A percentile compares a stretch with the other conserved stretches of the same genome.
Evolutionary conservation across 2,113 vertebrate species (phyloP).

Genomic region (Notothenia rossii): DNA sequence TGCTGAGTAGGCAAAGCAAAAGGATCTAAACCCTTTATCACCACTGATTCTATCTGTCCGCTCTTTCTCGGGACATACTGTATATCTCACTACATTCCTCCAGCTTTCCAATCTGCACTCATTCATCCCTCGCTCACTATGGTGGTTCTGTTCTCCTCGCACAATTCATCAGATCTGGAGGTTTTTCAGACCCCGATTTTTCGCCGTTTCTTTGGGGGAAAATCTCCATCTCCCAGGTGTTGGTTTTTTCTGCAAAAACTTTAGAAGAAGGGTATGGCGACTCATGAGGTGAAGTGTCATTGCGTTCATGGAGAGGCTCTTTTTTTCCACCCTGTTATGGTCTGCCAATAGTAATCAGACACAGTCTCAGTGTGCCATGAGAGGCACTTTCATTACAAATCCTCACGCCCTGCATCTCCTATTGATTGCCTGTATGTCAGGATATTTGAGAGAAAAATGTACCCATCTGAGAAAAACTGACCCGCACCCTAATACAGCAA

Average conservation of each 20-base stretch:
- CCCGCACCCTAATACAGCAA: constrained; percentile 52
- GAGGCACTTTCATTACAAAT: constrained; percentile 73
- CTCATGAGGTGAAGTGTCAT: constrained; percentile 49
- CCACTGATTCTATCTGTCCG: background rate
- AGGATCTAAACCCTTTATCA: constrained; percentile 1
- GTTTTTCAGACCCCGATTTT: background rate
- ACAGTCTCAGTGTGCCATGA: constrained; percentile 47
- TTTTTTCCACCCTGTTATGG: constrained; percentile 57
- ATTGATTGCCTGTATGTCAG: constrained; percentile 77
- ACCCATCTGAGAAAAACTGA: constrained; percentile 67
- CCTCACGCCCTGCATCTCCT: constrained; percentile 63
- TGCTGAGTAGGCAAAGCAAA: constrained; percentile 4
- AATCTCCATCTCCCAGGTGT: constrained; percentile 18
- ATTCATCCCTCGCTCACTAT: background rate
- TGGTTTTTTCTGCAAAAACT: constrained; percentile 47
- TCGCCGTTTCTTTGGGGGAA: constrained; percentile 2
- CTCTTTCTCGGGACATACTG: background rate
- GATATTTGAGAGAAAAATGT: constrained; percentile 73
- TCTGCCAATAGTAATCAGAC: constrained; percentile 74
- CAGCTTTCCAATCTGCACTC: background rate
- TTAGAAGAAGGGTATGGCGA: constrained; percentile 31
- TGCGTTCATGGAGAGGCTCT: constrained; percentile 42
- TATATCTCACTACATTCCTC: background rate
- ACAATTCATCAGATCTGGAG: background rate
- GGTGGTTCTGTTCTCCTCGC: constrained; percentile 2